Percentiles rank a stretch among this genome's conserved stretches.
Conservation (phyloP, 2,888 invertebrate species). For the Masnerella sp. region DNA sequence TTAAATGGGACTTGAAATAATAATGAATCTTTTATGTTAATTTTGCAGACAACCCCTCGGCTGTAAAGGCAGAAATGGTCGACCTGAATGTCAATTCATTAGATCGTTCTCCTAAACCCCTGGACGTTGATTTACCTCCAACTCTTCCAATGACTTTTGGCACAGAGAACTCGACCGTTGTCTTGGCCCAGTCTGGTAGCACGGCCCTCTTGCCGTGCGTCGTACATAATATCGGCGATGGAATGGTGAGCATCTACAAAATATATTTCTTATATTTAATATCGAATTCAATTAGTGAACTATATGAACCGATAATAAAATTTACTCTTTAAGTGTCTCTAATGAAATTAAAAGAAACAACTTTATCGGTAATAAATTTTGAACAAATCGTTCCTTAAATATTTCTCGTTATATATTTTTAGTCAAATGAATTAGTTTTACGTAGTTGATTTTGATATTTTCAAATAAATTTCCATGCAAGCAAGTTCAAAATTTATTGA, state of each 20-base stretch:
- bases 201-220: conserved; percentile 90
- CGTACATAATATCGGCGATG: conserved; percentile 91
- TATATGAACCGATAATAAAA: no score
- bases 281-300: no score
- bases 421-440: no score
- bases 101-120: conserved; percentile 69
- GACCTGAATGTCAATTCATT: conserved; percentile 69
- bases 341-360: no score
- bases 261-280: conserved; percentile 37
- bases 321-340: no score
- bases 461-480: no score
- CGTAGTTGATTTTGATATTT: no score
- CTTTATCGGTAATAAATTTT: no score
- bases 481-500: no score
- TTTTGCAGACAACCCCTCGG: conserved; percentile 67
- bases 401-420: no score
- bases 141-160: conserved; percentile 87
- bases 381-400: no score
- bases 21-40: conserved; percentile 59
- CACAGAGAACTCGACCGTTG: conserved; percentile 88
- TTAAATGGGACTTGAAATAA: conserved; percentile 39
- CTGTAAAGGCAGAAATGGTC: conserved; percentile 72
- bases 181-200: conserved; percentile 91
- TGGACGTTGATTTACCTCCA: conserved; percentile 73
- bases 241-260: conserved; percentile 83